Evolutionary conservation across 2,888 invertebrate species (phyloP), one percentile per base, ranked within the genome.

Genomic region (Pogonocherus hispidulus): DNA sequence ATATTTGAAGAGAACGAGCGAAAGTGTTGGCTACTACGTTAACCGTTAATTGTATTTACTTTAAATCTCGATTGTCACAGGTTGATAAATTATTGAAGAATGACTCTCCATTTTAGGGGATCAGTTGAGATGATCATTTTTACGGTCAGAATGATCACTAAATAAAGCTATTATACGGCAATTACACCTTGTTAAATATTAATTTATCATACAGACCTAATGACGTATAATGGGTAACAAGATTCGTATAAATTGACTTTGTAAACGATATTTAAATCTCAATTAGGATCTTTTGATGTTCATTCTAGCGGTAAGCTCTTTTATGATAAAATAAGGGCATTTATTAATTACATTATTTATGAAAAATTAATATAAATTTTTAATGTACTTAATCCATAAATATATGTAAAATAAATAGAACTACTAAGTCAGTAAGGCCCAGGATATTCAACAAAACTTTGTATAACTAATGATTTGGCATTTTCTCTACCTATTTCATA

Each of bases 151-250:
- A 71, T 49, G 64, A 62, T 67, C 69, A 56, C 67, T 67, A 75
- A 75, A 73, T 62, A 67, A 59, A 72, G 49, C 74, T 66, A 77
- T 79, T 79, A 78, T 75, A 71, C 75, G 70, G 73, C 78, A 77
- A 79, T 79, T 79, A 79, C 68, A 64, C 71, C 76, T 75, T 74
- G 77, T 79, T 79, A 79, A 79, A 79, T 76, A 75, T 76, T 78
- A 73, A 79, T 79, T 79, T 78, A 79, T 79, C 79, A 79, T 77
- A 74, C 63, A 57, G 60, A 66, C 56, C 63, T 69, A 51, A 46
- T 14, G 52, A 65, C 22, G 64, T 55, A 22, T 56, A 9, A 18
- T 27, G 47, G 56, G 51, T 62, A 51, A 23, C 20, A 19, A 18
- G 44, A 49, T 49, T 64, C 35, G 57, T 56, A 44, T 59, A 64